Conservation (phyloP, 2,113 vertebrate genomes). For the Uria lomvia region DNA sequence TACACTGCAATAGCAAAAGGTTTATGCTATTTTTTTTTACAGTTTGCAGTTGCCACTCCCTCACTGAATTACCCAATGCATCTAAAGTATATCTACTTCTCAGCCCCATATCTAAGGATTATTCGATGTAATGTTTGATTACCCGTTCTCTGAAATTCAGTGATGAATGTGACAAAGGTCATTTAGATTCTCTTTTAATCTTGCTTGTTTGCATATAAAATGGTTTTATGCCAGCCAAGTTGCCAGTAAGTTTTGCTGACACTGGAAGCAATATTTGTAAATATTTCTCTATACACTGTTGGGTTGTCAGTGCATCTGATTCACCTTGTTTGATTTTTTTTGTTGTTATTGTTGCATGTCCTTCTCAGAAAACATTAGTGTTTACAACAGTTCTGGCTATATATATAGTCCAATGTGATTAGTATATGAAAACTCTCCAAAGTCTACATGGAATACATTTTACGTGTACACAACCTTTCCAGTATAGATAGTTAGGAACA, state of each 20-base stretch:
- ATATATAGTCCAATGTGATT: background rate
- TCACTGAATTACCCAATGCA: background rate
- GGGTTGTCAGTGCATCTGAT: background rate
- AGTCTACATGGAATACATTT: background rate
- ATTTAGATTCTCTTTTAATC: background rate
- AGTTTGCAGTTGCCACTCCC: background rate
- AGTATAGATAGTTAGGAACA: background rate
- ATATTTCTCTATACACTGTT: background rate
- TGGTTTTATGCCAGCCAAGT: background rate
- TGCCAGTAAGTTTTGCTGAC: conserved; percentile 24
- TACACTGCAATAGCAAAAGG: background rate
- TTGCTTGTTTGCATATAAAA: conserved; percentile 30
- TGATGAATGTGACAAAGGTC: background rate
- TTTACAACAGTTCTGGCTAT: background rate
- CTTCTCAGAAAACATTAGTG: background rate
- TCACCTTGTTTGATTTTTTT: background rate
- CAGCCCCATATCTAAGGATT: background rate
- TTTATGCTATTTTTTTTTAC: background rate
- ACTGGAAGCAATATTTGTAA: conserved; percentile 20
- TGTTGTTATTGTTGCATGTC: background rate
- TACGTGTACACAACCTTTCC: background rate
- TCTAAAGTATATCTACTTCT: background rate
- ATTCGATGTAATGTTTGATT: background rate
- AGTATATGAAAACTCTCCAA: background rate
- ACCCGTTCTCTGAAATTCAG: background rate